phyloP scores from a whole-genome alignment of 2,797 vertebrate genomes.

The Manis crassicaudata region DNA sequence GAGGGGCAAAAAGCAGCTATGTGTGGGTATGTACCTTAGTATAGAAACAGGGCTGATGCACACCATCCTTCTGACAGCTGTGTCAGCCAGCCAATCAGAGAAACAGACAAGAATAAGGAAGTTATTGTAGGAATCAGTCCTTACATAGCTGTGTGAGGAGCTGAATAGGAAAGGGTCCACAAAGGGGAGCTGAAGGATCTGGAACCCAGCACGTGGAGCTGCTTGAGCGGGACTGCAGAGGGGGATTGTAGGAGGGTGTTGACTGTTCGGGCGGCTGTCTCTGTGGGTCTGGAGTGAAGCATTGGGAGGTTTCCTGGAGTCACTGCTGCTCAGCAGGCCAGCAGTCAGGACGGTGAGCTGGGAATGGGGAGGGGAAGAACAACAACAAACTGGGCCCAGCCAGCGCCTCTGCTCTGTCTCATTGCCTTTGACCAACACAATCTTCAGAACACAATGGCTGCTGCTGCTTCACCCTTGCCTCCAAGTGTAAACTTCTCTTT shows the following conservation, averaged over 20 bases:
- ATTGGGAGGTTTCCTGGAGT: background rate
- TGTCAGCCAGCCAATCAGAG: background rate
- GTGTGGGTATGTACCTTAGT: background rate
- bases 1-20: background rate
- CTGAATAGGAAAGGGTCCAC: background rate
- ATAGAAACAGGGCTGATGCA: background rate
- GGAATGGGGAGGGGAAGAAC: background rate
- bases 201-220: background rate
- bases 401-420: background rate
- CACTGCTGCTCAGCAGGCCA: background rate
- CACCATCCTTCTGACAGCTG: background rate
- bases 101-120: background rate
- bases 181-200: background rate
- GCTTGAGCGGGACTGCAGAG: background rate
- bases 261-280: background rate
- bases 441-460: background rate
- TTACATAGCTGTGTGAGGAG: background rate
- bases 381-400: background rate
- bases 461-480: background rate
- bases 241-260: background rate
- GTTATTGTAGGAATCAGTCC: background rate
- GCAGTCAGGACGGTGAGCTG: background rate
- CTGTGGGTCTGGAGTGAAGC: background rate
- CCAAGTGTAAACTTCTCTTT: background rate
- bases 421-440: background rate